Base-by-base conservation (phyloP, 2,113 vertebrate species). In the Marmota monax region DNA sequence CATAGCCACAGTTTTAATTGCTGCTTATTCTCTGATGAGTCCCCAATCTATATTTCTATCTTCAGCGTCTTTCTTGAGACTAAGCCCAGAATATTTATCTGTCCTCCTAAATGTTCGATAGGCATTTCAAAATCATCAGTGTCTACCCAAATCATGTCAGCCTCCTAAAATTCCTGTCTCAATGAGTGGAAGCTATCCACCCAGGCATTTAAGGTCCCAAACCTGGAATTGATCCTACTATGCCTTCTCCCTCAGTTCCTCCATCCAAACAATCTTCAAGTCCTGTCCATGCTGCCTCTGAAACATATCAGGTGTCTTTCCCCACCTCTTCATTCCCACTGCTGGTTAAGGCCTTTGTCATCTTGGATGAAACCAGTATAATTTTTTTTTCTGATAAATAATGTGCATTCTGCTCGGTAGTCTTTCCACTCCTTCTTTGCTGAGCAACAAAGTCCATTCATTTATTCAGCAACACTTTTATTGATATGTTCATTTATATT, bases 51-150 rank as follows among this genome's bases (percentile, higher is more conserved):
- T 12, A 56, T 42, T 70, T 92, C 51, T 18, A 37, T 22, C 23
- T 84, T 14, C 48, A 37, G 10, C 23, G 37, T 95, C 39, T 82
- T 70, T 82, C 65, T 67, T 67, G 79, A 84, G 48, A 18, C 69
- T 74, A 58, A 85, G 58, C 74, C 27, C 74, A 61, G 56, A 92
- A n/a, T 92, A 85, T 32, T 85, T 79, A 80, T 73, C 17, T 37
- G 13, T 45, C 34, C 48, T 76, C 45, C n/a, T 79, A 27, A 92
- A 79, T 61, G 20, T 69, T 67, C 42, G 22, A 18, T 13, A 34
- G n/a, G 37, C 37, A 78, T 65, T 88, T 92, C 84, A 92, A 48
- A 83, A 88, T 92, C 63, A 84, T 84, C 67, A 25, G 3, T 61
- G 65, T 85, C 74, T 32, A n/a, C 37, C 45, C 29, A 48, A 14